phyloP scores from a whole-genome alignment of 2,113 vertebrate species.

The Crotalus helleri region DNA sequence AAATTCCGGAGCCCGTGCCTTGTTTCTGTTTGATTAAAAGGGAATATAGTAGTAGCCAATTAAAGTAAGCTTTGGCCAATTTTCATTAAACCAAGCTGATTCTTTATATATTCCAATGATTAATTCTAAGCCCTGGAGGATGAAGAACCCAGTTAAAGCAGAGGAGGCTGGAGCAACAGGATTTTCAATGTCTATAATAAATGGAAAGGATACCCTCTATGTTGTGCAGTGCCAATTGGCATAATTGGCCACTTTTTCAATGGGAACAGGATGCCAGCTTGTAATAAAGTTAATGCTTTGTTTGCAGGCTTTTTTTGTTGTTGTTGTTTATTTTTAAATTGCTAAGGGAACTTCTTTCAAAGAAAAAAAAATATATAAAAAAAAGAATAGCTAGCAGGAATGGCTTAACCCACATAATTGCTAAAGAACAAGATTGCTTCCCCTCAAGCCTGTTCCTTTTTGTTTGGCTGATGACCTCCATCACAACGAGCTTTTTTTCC shows the following conservation, averaged over 20 bases:
- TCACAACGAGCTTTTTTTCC: neutral
- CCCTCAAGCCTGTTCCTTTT: neutral
- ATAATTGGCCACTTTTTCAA: slow-evolving; percentile 12
- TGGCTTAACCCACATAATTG: slow-evolving; percentile 1
- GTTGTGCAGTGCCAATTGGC: neutral
- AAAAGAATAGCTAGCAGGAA: neutral
- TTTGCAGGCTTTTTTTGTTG: neutral
- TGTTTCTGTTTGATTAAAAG: neutral
- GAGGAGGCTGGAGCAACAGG: neutral
- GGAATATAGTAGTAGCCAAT: neutral
- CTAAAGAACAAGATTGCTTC: neutral
- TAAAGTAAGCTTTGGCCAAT: slow-evolving; percentile 1
- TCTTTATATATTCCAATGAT: slow-evolving; percentile 4
- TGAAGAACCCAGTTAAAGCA: slow-evolving; percentile 1
- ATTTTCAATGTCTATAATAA: neutral
- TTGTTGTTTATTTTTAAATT: neutral
- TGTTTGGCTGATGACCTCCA: neutral
- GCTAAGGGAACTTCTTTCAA: neutral
- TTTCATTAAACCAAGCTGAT: slow-evolving; percentile 29
- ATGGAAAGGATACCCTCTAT: slow-evolving; percentile 1
- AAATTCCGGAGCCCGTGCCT: neutral
- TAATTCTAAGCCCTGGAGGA: slow-evolving; percentile 32
- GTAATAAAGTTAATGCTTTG: neutral
- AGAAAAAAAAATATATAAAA: neutral
- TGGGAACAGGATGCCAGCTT: slow-evolving; percentile 11